Evolutionary conservation across 2,888 invertebrate genomes (phyloP).

Genomic region (Acheta domesticus): DNA sequence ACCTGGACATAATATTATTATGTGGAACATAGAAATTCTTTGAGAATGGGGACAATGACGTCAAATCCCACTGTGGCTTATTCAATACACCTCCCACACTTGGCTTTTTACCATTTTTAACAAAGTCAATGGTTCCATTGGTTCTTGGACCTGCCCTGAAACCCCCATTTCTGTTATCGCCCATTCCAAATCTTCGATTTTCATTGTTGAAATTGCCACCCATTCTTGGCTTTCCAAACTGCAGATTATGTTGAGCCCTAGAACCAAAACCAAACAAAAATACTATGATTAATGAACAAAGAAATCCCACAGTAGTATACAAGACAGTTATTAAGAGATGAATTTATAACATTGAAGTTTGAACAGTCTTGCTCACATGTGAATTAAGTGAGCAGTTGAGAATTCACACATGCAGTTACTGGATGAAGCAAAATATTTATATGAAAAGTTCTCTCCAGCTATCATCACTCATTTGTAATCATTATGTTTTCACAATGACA

Average conservation of each 20-base stretch:
- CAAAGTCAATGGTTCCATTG: conserved; percentile 25
- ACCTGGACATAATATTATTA: conserved; percentile 63
- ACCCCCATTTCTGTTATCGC: background rate
- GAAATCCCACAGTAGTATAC: background rate
- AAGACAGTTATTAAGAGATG: no score
- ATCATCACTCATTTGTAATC: no score
- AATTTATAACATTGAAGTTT: no score
- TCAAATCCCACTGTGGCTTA: conserved; percentile 85
- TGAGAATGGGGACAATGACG: conserved; percentile 77
- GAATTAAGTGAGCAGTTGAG: no score
- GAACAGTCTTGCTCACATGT: no score
- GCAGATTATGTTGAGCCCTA: conserved; percentile 25
- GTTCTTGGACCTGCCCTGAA: background rate
- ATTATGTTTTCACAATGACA: no score
- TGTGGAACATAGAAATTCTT: conserved; percentile 93
- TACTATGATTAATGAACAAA: background rate
- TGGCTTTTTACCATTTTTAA: background rate
- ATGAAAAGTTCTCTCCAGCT: no score
- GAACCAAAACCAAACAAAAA: background rate
- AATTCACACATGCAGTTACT: no score
- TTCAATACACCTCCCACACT: conserved; percentile 67
- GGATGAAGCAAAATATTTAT: no score
- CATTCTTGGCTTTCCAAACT: conserved; percentile 21
- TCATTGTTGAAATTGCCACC: conserved; percentile 2
- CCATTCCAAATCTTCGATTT: conserved; percentile 21